Evolutionary conservation across 2,113 vertebrate species (phyloP), one percentile per base, ranked within the genome.

Genomic region (Syngnathus typhle): DNA sequence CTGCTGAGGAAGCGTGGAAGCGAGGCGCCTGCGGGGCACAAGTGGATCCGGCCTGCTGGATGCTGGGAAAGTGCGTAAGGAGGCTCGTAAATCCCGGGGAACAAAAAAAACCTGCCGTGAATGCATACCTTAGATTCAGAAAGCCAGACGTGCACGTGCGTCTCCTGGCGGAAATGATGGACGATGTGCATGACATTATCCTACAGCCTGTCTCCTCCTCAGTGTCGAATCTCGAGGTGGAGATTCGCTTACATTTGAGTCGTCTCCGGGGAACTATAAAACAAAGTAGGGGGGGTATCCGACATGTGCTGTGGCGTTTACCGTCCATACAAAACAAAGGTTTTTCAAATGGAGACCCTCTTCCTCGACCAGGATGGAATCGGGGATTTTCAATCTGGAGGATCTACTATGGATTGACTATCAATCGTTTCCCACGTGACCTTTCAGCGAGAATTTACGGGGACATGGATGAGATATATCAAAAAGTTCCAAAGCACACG

Each of bases 251-350:
- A 82, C 77, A 82, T 79, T 84, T 84, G 77, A 85, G 65, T 36
- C 60, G 74, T 78, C 83, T 82, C 82, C 41, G 19, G 77, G 79
- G 86, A 76, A 61, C 71, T 37, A 36, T 75, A 52, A 76, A 76
- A 65, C 54, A 67, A 76, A 71, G 58, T 38, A 68, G 38, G n/a
- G 21, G 39, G 36, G 52, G 2, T 32, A 32, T 61, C 74, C 62
- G 79, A 81, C 75, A 89, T 84, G 79, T 84, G 82, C 74, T 60
- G 65, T 67, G 71, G 76, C 64, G 76, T 82, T 84, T 86, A 85
- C 75, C 69, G 65, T 81, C 76, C 79, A 69, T 78, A 83, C 77
- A 68, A 85, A 82, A 80, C 75, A 77, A 78, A 77, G 55, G 72
- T 32, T 32, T 32, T 32, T 32, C 69, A 66, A 21, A 49, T 51